Base-by-base conservation (phyloP, 2,888 invertebrate species). In the Thera obeliscata region DNA sequence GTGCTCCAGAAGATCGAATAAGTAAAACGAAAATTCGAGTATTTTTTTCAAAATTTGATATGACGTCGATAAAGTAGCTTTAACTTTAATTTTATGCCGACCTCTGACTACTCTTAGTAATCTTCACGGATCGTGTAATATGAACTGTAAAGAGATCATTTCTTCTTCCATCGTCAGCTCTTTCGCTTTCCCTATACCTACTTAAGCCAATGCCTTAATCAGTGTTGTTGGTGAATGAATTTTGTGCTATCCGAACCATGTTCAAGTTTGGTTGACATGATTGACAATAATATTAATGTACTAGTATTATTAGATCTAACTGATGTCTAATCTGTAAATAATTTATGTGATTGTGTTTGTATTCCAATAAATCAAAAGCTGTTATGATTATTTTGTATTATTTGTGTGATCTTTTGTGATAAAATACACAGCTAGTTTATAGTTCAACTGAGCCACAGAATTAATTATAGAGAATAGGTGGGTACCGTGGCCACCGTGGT, bases 201-300 rank as follows among this genome's bases (percentile, higher is more conserved):
- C 43, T 43, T 22, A 22, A 43, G 33, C 52, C 52, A 52, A 8
- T 33, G 9, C 0, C 52, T 52, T 52, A 2, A 50, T 5, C 50
- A 2, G 49, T 49, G 7, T 33, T 9, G 33, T 52, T 22, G 33
- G 33, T 52, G 33, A 52, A 52, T 33, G 22, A 36, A 55, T 36
- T n/a, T 6, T 38, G 12, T 58, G 57, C 54, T 58, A 58, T 58
- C 56, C 43, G 36, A 77, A 78, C 76, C 79, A 79, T 83, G 80
- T 81, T 80, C 72, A 79, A 80, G 82, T 86, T 88, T 81, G 80
- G 86, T 91, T 87, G 85, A 89, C 91, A 91, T 87, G 87, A 89
- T 90, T 87, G 92, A 92, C 92, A 92, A 92, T 92, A 92, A 92
- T 88, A 82, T 84, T 82, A 87, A 82, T 86, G 82, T 86, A 86